phyloP scores from a whole-genome alignment of 2,888 invertebrate genomes.

The Ellobium chinense region DNA sequence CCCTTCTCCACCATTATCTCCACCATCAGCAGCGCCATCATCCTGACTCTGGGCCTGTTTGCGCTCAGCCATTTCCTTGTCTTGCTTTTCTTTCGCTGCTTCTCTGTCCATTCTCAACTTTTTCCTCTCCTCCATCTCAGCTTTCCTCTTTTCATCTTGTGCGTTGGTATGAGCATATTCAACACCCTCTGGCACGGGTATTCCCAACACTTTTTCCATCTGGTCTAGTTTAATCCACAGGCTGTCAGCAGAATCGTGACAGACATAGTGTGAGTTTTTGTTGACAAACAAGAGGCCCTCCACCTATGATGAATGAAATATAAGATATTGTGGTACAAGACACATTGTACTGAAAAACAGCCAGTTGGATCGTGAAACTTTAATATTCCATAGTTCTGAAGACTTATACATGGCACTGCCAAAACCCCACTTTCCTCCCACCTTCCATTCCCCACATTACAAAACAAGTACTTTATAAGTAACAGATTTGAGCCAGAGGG shows the following conservation, averaged over 20 bases:
- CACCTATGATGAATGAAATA: slow-evolving; percentile 34
- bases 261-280: slow-evolving; percentile 24
- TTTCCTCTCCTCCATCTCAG: slow-evolving; percentile 24
- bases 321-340: too few species aligned
- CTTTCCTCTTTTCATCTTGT: slow-evolving; percentile 10
- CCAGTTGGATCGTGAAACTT: too few species aligned
- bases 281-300: slow-evolving; percentile 49
- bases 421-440: too few species aligned
- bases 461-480: too few species aligned
- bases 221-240: slow-evolving; percentile 47
- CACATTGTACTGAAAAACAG: too few species aligned
- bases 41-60: background rate
- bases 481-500: too few species aligned
- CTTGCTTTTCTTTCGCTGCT: slow-evolving; percentile 15
- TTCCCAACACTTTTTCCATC: slow-evolving; percentile 44
- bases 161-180: slow-evolving; percentile 11
- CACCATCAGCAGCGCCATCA: too few species aligned
- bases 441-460: too few species aligned
- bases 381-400: too few species aligned
- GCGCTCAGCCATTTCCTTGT: too few species aligned
- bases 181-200: slow-evolving; percentile 36
- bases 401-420: background rate
- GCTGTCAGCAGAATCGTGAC: slow-evolving; percentile 22
- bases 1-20: background rate
- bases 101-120: slow-evolving; percentile 20